phyloP scores from a whole-genome alignment of 2,113 vertebrate species.

The Leiothrix lutea region DNA sequence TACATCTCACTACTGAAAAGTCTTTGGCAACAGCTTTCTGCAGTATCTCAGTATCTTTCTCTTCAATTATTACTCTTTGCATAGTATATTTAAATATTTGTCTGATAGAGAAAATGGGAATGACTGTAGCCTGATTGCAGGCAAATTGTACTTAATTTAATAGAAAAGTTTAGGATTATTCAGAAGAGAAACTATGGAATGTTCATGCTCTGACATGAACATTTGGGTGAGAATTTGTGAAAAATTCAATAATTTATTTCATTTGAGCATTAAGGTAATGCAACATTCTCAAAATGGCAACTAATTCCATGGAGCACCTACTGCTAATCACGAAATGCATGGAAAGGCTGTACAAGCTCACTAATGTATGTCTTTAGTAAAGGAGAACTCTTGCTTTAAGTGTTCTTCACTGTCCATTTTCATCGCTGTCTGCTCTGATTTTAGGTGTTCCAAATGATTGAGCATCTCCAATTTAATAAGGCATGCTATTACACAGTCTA shows the following conservation, averaged over 20 bases:
- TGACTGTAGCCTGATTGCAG: background rate
- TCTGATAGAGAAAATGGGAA: background rate
- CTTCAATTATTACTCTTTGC: background rate
- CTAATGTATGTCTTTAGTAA: background rate
- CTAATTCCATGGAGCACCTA: background rate
- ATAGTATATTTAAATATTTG: background rate
- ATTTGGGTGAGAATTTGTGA: background rate
- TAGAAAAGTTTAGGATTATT: background rate
- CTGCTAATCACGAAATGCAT: background rate
- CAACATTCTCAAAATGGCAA: background rate
- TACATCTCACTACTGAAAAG: background rate
- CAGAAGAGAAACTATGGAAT: background rate
- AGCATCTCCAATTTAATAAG: background rate
- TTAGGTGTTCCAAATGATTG: background rate
- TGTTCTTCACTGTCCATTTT: background rate
- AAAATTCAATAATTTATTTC: background rate
- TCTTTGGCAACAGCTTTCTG: background rate
- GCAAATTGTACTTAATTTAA: background rate
- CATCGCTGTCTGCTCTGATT: background rate
- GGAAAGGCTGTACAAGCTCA: background rate
- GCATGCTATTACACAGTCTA: background rate
- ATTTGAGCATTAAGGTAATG: background rate
- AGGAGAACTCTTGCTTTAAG: background rate
- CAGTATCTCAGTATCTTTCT: background rate
- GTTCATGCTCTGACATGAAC: background rate